Evolutionary conservation across 2,888 invertebrate genomes (phyloP), one percentile per base, ranked within the genome.

Genomic region (Apocheima hispidaria): DNA sequence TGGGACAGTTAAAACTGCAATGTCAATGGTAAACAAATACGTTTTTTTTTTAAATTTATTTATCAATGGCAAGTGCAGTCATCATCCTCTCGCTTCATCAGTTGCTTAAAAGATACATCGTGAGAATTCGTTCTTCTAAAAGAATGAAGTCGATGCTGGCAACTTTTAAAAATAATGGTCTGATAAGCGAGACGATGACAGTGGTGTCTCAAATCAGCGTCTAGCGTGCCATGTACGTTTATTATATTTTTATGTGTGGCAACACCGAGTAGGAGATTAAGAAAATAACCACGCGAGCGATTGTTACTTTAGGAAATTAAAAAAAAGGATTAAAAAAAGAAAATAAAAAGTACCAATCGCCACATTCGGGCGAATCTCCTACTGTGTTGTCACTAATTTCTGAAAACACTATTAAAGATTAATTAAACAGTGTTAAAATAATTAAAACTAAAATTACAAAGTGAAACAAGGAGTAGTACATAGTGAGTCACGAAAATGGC

Each of bases 131-230:
- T 71, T 67, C 66, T 65, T 59, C 44, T 71, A 61, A 71, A 72
- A 73, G 67, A 61, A 66, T 63, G 70, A 60, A 69, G 48, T 63
- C 40, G 33, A 43, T 66, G 68, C 58, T 69, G 63, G 63, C 46
- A 66, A 18, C 53, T 58, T 66, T 49, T 33, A 50, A 58, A 62
- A 68, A 51, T 50, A 70, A 57, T 40, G 10, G 56, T 82, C 83
- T 84, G 87, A 79, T 76, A 84, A 90, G 88, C 88, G 89, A 86
- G 84, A 86, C 72, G 86, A 87, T 87, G 90, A 81, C 68, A 81
- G 92, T 92, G 92, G 90, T 89, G 90, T 83, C 77, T 90, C 92
- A 92, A 90, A 92, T 90, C 92, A 91, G 86, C 92, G 92, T 84
- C 91, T 80, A 86, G 88, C 81, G 82, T 88, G 87, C 90, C 91